Evolutionary conservation across 2,888 invertebrate species (phyloP), one percentile per base, ranked within the genome.

Genomic region (Leucophenga maculata): DNA sequence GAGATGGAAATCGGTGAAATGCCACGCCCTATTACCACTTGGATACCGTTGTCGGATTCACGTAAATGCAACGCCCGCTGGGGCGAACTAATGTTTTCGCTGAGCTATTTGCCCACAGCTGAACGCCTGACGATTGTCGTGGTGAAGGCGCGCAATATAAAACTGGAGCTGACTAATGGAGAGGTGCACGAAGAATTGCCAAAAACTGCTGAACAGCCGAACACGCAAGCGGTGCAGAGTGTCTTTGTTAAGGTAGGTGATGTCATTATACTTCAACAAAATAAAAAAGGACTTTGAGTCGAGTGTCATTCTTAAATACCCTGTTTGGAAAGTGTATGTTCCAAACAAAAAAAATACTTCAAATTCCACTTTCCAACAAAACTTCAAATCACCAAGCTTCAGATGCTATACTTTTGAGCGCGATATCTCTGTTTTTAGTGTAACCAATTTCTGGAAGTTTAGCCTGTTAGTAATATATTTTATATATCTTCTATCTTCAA

Each of bases 51-150:
- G 2, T 91, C 93, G 0, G 94, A 94, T 82, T 92, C 93, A 9
- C 92, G 93, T 76, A 92, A 93, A 69, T 86, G 86, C 91, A 91
- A 91, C 22, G 91, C 93, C 6, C 93, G 93, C 83, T 92, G 93
- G 82, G 95, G 95, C 8, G 95, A 95, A 85, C 89, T 95, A 20
- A 92, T 95, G 93, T 94, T 95, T 86, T 95, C 95, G 0, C 86
- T 95, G 64, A 94, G 94, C 82, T 95, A 95, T 84, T 90, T 95
- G 73, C 95, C 95, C 18, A 95, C 95, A 3, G 95, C 95, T 9
- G 94, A 95, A 86, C 90, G 95, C 65, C 90, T 95, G 20, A 95
- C 94, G 1, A 86, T 88, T 68, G 88, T 88, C 32, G 90, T 92
- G 20, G 94, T 94, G 1, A 95, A 95, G 87, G 94, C 93, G 0